These are phyloP conservation scores for Dipus sagitta DNA, from an alignment of 2,797 vertebrate genomes.

Conservation along the genomic window DNA sequence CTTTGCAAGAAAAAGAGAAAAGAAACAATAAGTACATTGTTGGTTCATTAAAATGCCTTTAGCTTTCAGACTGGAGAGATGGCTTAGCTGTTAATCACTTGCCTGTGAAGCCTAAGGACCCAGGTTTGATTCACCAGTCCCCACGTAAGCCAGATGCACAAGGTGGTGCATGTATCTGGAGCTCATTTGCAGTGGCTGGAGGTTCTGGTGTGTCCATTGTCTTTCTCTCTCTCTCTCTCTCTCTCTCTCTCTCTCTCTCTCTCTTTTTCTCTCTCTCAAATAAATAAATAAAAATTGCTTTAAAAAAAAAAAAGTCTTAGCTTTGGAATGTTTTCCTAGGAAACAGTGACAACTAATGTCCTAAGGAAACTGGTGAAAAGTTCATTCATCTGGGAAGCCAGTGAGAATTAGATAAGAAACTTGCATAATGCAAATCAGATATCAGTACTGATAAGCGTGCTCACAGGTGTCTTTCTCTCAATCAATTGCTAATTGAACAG, in stretches of 20 bases:
- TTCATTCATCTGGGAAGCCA: slow-evolving; percentile 13
- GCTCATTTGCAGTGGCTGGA: no score
- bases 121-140: no score
- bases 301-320: not conserved
- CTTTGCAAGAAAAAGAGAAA: slow-evolving; percentile 23
- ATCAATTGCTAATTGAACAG: slow-evolving; percentile 68
- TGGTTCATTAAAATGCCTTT: slow-evolving; percentile 20
- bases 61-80: not conserved
- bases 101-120: no score
- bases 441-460: not conserved
- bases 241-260: no score
- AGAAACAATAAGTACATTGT: not conserved
- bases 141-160: no score
- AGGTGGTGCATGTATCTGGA: no score
- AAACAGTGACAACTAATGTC: slow-evolving; percentile 39
- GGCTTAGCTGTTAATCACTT: no score
- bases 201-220: no score
- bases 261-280: no score
- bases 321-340: not conserved
- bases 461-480: not conserved
- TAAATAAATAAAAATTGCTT: no score
- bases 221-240: no score
- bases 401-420: slow-evolving; percentile 62
- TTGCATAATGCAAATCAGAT: slow-evolving; percentile 50
- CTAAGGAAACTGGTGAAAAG: slow-evolving; percentile 54